Conservation (phyloP, 2,113 vertebrate species). For the Leptodactylus fuscus region DNA sequence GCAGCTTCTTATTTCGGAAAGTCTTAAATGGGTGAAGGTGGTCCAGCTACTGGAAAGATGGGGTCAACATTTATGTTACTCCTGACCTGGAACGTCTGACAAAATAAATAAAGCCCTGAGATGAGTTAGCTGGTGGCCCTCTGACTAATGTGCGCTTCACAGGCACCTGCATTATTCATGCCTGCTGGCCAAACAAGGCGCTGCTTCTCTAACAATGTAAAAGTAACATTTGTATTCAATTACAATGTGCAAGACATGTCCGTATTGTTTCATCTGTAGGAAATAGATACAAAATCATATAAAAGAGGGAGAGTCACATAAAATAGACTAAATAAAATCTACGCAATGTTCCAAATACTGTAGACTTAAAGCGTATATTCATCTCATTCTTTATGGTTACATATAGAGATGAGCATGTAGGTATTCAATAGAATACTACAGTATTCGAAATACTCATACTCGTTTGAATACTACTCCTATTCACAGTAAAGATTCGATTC, state of each 20-base stretch:
- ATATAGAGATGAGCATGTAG: too few relatives aligned
- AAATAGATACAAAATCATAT: too few relatives aligned
- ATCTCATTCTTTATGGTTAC: too few relatives aligned
- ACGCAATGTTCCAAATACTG: too few relatives aligned
- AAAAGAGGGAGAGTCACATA: too few relatives aligned
- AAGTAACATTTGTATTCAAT: background rate
- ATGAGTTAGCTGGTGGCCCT: background rate
- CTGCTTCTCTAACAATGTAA: background rate
- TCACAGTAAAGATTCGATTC: too few relatives aligned
- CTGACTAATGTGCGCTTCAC: background rate
- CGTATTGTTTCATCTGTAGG: background rate
- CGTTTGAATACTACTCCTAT: too few relatives aligned
- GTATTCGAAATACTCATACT: too few relatives aligned
- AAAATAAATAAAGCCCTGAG: background rate
- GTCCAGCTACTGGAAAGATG: background rate
- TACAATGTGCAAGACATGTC: background rate
- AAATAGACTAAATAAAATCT: too few relatives aligned
- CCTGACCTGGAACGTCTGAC: background rate
- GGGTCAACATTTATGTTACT: constrained; percentile 9
- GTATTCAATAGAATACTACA: too few relatives aligned
- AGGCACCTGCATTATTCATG: background rate
- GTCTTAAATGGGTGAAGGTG: constrained; percentile 4
- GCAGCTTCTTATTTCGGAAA: background rate
- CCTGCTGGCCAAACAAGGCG: background rate
- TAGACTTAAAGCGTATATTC: too few relatives aligned